Evolutionary conservation across 2,888 invertebrate genomes (phyloP).

Genomic region (Plusia festucae): DNA sequence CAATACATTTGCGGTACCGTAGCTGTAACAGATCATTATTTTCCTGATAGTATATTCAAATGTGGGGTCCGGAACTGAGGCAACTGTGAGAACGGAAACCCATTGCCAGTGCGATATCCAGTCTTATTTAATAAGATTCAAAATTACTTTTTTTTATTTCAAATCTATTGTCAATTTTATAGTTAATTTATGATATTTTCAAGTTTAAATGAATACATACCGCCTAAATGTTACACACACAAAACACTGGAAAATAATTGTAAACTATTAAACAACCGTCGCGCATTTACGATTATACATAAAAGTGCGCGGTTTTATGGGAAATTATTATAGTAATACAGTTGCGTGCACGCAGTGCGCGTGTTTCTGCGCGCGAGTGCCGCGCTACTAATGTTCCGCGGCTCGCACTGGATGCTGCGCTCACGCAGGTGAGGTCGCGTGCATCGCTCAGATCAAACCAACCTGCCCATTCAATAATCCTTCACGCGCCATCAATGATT

Average conservation of each 20-base stretch:
- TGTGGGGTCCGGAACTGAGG: neutral
- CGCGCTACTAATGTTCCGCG: slow-evolving; percentile 63
- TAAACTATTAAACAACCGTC: slow-evolving; percentile 24
- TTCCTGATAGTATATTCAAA: neutral
- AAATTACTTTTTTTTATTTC: neutral
- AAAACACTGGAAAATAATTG: slow-evolving; percentile 21
- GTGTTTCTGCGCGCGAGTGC: slow-evolving; percentile 71
- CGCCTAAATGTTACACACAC: slow-evolving; percentile 41
- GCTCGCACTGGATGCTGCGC: slow-evolving; percentile 56
- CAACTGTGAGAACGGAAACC: neutral
- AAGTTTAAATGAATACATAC: slow-evolving; percentile 44
- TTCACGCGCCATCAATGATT: slow-evolving; percentile 39
- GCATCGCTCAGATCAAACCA: slow-evolving; percentile 8
- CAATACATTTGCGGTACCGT: neutral
- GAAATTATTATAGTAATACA: slow-evolving; percentile 6
- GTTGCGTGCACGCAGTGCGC: slow-evolving; percentile 42
- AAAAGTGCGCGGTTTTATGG: slow-evolving; percentile 31
- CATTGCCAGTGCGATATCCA: neutral
- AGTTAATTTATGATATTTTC: too few species aligned
- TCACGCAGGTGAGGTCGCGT: slow-evolving; percentile 36
- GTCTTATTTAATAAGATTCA: neutral
- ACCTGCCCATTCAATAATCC: slow-evolving; percentile 12
- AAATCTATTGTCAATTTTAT: too few species aligned
- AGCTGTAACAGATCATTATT: neutral
- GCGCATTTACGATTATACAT: slow-evolving; percentile 27